Evolutionary conservation across 2,113 vertebrate species (phyloP), one percentile per base, ranked within the genome.

Genomic region (Tor tambroides): DNA sequence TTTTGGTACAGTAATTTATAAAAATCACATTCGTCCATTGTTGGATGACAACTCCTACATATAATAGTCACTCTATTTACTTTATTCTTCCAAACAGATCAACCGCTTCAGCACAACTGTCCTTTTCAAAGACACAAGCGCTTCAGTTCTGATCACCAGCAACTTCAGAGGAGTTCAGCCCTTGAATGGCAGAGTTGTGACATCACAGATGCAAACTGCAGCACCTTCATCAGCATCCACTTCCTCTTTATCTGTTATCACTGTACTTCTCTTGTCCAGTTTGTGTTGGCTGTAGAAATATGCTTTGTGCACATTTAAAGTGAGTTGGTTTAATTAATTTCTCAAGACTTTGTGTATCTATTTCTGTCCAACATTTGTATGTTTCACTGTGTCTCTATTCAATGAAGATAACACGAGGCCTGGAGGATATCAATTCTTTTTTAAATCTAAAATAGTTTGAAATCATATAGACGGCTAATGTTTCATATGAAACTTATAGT

Each of bases 111-210:
- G 91, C 85, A 87, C 54, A 1, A 90, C 32, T 0, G 0, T 94
- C 0, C 51, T 0, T 11, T 0, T 92, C 46, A 11, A 17, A 10
- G 72, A 75, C 56, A 32, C 10, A 38, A 11, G 2, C 1, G 4
- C 23, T 0, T 78, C 88, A 0, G 1, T 17, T 2, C 17, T 87
- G 0, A 90, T 89, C 63, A 2, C 21, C 10, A 83, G 93, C 5
- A 86, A 80, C 80, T 95, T 2, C 91, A 91, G 94, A 77, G 5
- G 1, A 2, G 0, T 87, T 78, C 94, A 94, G 86, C 5, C 14
- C 1, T 9, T 84, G 35, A 30, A 89, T 1, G 26, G 6, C 0
- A 89, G 79, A 72, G 0, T 2, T 0, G 92, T 95, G 49, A 87
- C 84, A 1, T 90, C 93, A 0, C 89, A 92, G 54, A 19, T 69